A percentile compares a stretch with the other conserved stretches of the same genome.
Evolutionary conservation across 2,888 invertebrate genomes (phyloP).

Genomic region (Neoitamus cyanurus): DNA sequence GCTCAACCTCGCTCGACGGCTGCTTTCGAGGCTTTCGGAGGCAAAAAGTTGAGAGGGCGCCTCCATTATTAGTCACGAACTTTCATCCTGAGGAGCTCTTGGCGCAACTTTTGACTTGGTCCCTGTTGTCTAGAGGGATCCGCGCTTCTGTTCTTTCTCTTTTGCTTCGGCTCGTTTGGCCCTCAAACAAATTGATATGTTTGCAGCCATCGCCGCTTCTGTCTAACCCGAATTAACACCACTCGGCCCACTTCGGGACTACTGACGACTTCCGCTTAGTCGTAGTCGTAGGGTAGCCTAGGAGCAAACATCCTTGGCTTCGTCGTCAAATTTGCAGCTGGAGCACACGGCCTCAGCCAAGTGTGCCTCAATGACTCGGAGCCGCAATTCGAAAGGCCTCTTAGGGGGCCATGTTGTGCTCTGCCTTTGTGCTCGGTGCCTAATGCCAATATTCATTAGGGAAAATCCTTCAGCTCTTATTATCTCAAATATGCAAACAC

Average conservation of each 20-base stretch:
- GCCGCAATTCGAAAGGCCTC: not conserved
- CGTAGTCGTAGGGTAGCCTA: not conserved
- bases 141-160: not conserved
- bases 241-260: not conserved
- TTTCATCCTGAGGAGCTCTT: conserved; percentile 41
- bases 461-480: conserved; percentile 1
- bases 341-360: not conserved
- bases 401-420: not conserved
- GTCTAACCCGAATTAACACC: not conserved
- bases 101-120: conserved; percentile 28
- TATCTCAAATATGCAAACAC: not conserved
- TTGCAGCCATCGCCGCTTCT: not conserved
- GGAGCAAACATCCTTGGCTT: not conserved
- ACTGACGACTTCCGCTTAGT: not conserved
- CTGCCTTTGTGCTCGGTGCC: not conserved
- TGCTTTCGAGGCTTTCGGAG: conserved; percentile 31
- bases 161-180: not conserved
- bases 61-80: conserved; percentile 47
- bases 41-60: conserved; percentile 44
- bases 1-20: conserved; percentile 27
- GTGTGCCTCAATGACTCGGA: not conserved
- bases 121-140: conserved; percentile 21
- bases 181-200: conserved; percentile 31
- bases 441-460: conserved; percentile 1
- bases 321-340: not conserved